Base-by-base conservation (phyloP, 30 jellyfish, hydroid and myxozoan genomes). In the Chrysaora quinquecirrha region DNA sequence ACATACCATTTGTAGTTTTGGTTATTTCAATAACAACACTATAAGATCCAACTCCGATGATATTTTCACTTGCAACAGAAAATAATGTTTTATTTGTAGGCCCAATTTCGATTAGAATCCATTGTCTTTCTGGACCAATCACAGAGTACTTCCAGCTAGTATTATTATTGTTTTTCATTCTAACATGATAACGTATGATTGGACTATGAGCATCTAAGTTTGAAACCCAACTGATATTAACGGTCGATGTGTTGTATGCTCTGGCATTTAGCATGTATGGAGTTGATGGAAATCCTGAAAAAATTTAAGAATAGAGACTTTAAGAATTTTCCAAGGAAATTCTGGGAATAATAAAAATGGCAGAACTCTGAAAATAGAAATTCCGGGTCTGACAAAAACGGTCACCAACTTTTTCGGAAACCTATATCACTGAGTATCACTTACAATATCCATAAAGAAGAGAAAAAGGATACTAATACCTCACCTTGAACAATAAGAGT, bases 401-500 rank as follows among this genome's bases (percentile, higher is more conserved):
- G n/a, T n/a, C n/a, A n/a, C n/a, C n/a, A n/a, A n/a, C n/a, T n/a
- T n/a, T n/a, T n/a, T n/a, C n/a, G n/a, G n/a, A n/a, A n/a, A n/a
- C n/a, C n/a, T n/a, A n/a, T n/a, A n/a, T n/a, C n/a, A n/a, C n/a
- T n/a, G n/a, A n/a, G n/a, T n/a, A n/a, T n/a, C n/a, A n/a, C n/a
- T n/a, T n/a, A n/a, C n/a, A n/a, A n/a, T n/a, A n/a, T n/a, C n/a
- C n/a, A n/a, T n/a, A n/a, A n/a, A n/a, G n/a, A n/a, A n/a, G n/a
- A n/a, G n/a, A n/a, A n/a, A n/a, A n/a, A n/a, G n/a, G n/a, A n/a
- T n/a, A n/a, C n/a, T n/a, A n/a, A n/a, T n/a, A n/a, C n/a, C 54
- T 22, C 1, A 91, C 98, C 95, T 80, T 93, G 98, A n/a, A 93
- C 97, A 31, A 86, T 74, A 3, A 93, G 82, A 1, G 95, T 79